phyloP scores from a whole-genome alignment of 2,888 invertebrate species.

The Mythimna loreyi region DNA sequence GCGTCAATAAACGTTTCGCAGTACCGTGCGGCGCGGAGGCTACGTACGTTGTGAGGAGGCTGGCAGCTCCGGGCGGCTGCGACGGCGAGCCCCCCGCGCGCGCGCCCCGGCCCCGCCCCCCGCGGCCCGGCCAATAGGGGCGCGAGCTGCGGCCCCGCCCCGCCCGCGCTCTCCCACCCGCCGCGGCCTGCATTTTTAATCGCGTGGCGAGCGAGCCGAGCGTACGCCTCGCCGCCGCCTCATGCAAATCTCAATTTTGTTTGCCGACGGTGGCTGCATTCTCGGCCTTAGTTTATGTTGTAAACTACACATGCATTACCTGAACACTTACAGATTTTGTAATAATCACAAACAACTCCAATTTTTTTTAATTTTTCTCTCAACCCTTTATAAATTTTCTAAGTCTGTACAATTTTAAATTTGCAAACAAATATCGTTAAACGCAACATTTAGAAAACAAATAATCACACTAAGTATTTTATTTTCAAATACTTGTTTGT shows the following conservation, averaged over 20 bases:
- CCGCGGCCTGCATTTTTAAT: slow-evolving; percentile 89
- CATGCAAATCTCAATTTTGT: slow-evolving; percentile 89
- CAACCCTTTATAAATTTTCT: background rate
- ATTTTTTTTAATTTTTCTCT: background rate
- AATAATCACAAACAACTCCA: background rate
- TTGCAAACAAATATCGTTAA: slow-evolving; percentile 1
- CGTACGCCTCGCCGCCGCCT: slow-evolving; percentile 83
- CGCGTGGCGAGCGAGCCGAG: slow-evolving; percentile 85
- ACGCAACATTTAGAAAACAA: slow-evolving; percentile 14
- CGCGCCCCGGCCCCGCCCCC: slow-evolving; percentile 73
- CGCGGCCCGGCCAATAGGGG: slow-evolving; percentile 64
- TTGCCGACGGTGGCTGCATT: slow-evolving; percentile 87
- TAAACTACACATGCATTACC: slow-evolving; percentile 73
- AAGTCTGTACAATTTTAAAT: background rate
- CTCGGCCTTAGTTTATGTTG: slow-evolving; percentile 82
- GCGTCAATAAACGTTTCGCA: slow-evolving; percentile 82
- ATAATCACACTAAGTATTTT: slow-evolving; percentile 49
- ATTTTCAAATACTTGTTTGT: slow-evolving; percentile 54
- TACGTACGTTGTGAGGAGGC: slow-evolving; percentile 88
- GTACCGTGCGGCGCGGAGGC: slow-evolving; percentile 88
- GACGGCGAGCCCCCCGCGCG: slow-evolving; percentile 75
- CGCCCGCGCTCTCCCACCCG: slow-evolving; percentile 84
- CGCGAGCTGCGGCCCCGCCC: slow-evolving; percentile 77
- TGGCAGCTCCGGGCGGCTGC: slow-evolving; percentile 81
- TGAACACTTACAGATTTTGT: slow-evolving; percentile 19